Evolutionary conservation across 2,888 invertebrate genomes (phyloP), one percentile per base, ranked within the genome.

Genomic region (Thymelicus lineola): DNA sequence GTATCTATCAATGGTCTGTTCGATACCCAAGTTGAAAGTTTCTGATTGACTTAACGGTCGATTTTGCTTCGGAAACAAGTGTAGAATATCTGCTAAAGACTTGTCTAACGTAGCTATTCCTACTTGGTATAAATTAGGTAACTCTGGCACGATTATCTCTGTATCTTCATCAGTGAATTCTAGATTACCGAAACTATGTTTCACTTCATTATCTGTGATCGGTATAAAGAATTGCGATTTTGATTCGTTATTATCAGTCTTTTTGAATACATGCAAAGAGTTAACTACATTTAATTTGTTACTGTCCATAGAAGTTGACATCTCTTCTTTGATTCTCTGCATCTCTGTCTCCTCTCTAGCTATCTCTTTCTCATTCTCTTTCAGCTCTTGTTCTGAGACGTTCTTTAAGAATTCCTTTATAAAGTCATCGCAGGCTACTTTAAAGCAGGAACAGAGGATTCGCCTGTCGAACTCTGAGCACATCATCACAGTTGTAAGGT

Each of bases 171-270:
- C 89, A 0, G 88, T 80, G 1, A 94, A 79, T 75, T 91, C 82
- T 7, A 93, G 74, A 75, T 91, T 91, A 0, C 93, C 93, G 65
- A 91, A 93, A 17, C 80, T 85, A 12, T 92, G 87, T 72, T 86
- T 87, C 0, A 86, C 68, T 46, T 87, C 87, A 6, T 76, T 83
- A 9, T 92, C 90, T 0, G 83, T 84, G 2, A 94, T 91, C 0
- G 94, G 89, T 66, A 94, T 91, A 65, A 94, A 94, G 75, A 94
- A 94, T 70, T 94, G 93, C 0, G 93, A 93, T 80, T 93, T 93
- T 0, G 93, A 91, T 74, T 93, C 92, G 62, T 87, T 91, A 4
- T 82, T 89, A 36, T 93, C 93, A 62, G 85, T 87, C 67, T 88
- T 92, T 64, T 90, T 93, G 72, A 94, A 93, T 0, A 93, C 92